Evolutionary conservation across 2,888 invertebrate species (phyloP).

Genomic region (Pterobdella sp.): DNA sequence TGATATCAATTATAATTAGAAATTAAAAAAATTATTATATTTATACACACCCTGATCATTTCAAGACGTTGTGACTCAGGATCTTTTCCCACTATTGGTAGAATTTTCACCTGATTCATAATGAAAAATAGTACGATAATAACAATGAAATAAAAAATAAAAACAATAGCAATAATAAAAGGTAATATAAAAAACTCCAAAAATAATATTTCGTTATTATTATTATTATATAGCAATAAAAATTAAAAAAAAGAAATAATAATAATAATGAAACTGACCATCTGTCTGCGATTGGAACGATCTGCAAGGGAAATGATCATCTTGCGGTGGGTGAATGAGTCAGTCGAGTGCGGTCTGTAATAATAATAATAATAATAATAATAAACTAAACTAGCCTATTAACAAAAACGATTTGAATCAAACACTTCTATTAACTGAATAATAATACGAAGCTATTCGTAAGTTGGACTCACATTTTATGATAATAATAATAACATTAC

Average conservation of each 20-base stretch:
- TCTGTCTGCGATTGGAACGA: slow-evolving; percentile 61
- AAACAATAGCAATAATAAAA: neutral
- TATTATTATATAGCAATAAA: neutral
- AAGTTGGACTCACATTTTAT: neutral
- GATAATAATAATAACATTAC: neutral
- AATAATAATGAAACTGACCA: neutral
- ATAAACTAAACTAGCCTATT: too few relatives aligned
- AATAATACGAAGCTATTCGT: too few relatives aligned
- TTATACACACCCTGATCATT: slow-evolving; percentile 69
- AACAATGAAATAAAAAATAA: neutral
- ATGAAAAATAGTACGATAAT: neutral
- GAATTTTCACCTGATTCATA: slow-evolving; percentile 69
- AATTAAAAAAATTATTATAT: neutral
- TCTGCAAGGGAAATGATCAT: slow-evolving; percentile 96
- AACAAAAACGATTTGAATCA: too few relatives aligned
- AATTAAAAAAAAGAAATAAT: neutral
- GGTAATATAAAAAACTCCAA: neutral
- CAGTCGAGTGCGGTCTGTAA: slow-evolving; percentile 85
- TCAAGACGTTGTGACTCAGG: slow-evolving; percentile 85
- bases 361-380: too few relatives aligned
- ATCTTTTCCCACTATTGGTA: slow-evolving; percentile 84
- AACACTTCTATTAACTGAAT: too few relatives aligned
- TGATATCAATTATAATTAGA: neutral
- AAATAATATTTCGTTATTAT: neutral
- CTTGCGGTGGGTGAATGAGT: slow-evolving; percentile 96